phyloP scores from a whole-genome alignment of 2,888 invertebrate genomes.

The Cosmopolites sordidus region DNA sequence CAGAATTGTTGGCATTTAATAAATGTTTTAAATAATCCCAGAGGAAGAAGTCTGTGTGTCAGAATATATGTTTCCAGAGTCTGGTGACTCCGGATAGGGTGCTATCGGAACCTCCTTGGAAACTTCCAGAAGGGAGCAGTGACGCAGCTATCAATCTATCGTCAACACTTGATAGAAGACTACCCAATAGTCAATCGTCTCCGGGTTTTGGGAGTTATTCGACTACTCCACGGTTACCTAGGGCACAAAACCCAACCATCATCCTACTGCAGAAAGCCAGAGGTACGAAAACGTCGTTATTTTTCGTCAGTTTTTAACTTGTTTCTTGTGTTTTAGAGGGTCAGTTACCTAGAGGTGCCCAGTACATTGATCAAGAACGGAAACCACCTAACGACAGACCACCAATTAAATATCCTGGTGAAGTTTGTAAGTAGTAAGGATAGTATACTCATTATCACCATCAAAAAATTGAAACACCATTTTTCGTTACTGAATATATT shows the following conservation, averaged over 20 bases:
- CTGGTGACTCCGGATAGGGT: slow-evolving; percentile 16
- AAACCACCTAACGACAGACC: slow-evolving; percentile 50
- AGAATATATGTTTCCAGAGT: no score
- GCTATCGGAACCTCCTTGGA: slow-evolving; percentile 28
- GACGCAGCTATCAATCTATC: slow-evolving; percentile 30
- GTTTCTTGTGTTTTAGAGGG: slow-evolving; percentile 61
- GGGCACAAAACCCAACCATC: slow-evolving; percentile 82
- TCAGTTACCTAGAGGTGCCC: slow-evolving; percentile 73
- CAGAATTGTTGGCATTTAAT: neutral
- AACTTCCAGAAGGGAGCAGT: slow-evolving; percentile 18
- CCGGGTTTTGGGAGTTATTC: slow-evolving; percentile 55
- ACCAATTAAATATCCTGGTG: slow-evolving; percentile 59
- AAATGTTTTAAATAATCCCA: neutral
- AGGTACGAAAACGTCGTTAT: slow-evolving; percentile 54
- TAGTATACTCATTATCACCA: no score
- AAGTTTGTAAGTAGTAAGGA: slow-evolving; percentile 31
- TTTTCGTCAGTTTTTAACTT: neutral
- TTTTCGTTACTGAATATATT: no score
- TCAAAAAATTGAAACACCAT: no score
- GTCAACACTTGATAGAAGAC: slow-evolving; percentile 38
- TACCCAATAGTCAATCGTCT: slow-evolving; percentile 60
- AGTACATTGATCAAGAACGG: slow-evolving; percentile 59
- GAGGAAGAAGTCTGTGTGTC: no score
- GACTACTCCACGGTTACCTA: slow-evolving; percentile 56
- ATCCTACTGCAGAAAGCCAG: slow-evolving; percentile 82